These are phyloP conservation scores for Atta colombica DNA, from an alignment of 1,140 invertebrate species.

Conservation along the genomic window DNA sequence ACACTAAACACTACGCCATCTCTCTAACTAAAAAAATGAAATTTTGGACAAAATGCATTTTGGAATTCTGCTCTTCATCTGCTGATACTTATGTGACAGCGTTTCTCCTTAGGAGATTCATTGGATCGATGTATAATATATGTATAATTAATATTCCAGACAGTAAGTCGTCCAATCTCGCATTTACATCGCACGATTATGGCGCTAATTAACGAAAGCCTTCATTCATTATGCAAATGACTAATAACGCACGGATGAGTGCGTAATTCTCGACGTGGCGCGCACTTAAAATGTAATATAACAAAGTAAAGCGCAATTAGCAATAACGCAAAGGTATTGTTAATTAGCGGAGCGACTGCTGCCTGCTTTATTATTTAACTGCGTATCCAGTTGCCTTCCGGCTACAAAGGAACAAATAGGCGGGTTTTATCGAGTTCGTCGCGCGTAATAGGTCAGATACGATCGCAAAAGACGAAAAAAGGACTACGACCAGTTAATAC, in stretches of 20 bases:
- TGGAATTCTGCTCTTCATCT: background rate
- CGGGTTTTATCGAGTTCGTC: slow-evolving; percentile 72
- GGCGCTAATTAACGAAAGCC: slow-evolving; percentile 80
- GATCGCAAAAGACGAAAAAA: slow-evolving; percentile 63
- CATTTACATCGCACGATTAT: slow-evolving; percentile 80
- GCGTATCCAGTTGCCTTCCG: slow-evolving; percentile 73
- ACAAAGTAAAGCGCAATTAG: slow-evolving; percentile 79
- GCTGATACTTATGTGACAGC: slow-evolving; percentile 22
- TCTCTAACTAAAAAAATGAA: no score
- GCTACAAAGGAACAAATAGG: slow-evolving; percentile 76
- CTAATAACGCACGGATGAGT: slow-evolving; percentile 78
- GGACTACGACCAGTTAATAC: slow-evolving; percentile 56
- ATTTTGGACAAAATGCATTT: no score
- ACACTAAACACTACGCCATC: no score
- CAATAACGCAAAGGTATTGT: slow-evolving; percentile 73
- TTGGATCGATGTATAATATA: slow-evolving; percentile 52
- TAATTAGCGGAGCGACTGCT: slow-evolving; percentile 77
- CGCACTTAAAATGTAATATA: slow-evolving; percentile 77
- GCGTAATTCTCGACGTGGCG: slow-evolving; percentile 73
- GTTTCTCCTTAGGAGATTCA: slow-evolving; percentile 39
- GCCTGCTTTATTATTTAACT: slow-evolving; percentile 76
- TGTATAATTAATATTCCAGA: slow-evolving; percentile 74
- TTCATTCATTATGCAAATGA: slow-evolving; percentile 83
- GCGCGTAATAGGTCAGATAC: slow-evolving; percentile 55
- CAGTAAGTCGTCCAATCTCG: slow-evolving; percentile 73